Evolutionary conservation across 2,888 invertebrate genomes (phyloP).

Genomic region (Pomacea canaliculata): DNA sequence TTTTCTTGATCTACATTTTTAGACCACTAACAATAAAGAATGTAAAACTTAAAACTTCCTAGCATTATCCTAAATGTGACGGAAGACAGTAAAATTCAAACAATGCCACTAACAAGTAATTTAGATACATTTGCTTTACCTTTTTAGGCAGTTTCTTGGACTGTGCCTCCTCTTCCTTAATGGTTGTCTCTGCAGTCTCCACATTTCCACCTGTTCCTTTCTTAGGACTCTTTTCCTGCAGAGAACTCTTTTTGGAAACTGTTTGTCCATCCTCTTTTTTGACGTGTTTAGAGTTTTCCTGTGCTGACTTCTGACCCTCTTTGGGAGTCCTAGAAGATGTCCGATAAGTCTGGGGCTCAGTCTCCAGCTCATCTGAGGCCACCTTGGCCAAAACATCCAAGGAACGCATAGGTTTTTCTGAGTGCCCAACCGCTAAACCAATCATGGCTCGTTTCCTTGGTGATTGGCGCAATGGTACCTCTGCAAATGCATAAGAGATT

Average conservation of each 20-base stretch:
- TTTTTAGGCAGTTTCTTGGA: background rate
- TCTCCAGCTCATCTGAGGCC: conserved; percentile 72
- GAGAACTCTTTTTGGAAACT: background rate
- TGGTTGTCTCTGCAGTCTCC: background rate
- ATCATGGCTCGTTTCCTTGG: background rate
- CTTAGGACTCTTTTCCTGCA: background rate
- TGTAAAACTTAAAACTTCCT: too few species aligned
- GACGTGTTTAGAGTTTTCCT: conserved; percentile 5
- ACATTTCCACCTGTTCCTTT: background rate
- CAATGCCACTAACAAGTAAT: background rate
- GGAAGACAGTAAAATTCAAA: background rate
- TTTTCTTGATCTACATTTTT: too few species aligned
- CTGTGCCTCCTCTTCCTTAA: background rate
- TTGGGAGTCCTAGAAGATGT: too few species aligned
- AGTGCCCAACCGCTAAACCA: background rate
- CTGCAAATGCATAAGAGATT: background rate
- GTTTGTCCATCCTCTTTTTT: conserved; percentile 37
- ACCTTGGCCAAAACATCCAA: conserved; percentile 74
- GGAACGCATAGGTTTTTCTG: conserved; percentile 38
- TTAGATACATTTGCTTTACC: background rate
- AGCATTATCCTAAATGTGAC: background rate
- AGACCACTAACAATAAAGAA: too few species aligned
- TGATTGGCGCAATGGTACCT: conserved; percentile 7
- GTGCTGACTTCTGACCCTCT: too few species aligned
- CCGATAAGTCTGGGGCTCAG: conserved; percentile 40